Base-by-base conservation (phyloP, 2,797 vertebrate species). In the Chaunax sp. region DNA sequence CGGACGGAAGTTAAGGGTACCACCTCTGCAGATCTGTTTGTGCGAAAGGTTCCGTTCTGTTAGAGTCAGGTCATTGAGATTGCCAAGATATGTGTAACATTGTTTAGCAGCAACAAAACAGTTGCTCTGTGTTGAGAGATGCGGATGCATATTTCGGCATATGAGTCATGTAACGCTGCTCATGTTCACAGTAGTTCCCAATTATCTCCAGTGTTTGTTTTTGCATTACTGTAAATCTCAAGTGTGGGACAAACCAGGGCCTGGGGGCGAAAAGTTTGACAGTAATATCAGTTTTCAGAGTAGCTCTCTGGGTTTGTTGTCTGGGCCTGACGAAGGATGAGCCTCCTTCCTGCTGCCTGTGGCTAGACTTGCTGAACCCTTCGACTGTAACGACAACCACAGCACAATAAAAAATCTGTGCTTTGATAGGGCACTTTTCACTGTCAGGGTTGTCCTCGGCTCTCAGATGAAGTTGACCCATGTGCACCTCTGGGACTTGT, bases 391-490 rank as follows among this genome's bases (percentile, higher is more conserved):
- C 62, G 77, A 41, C 28, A 59, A 62, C 51, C 49, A 15, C 54
- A 46, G 35, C 22, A 5, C 49, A 64, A 60, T 43, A 51, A 52
- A n/a, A 50, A 66, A 50, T 63, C 59, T 64, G 40, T 1, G 45
- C 58, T 72, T 61, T 38, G 61, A 64, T 69, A 8, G 22, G 55
- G 20, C 66, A 43, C 61, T 45, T 69, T 52, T 60, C 44, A 62
- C 62, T 66, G 66, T 77, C 66, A 49, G 57, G 52, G 40, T 37
- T 75, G 65, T 76, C 59, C 57, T 51, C 23, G 6, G 23, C 54
- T 57, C 52, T 61, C 54, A 69, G 69, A 72, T 72, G 71, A 62
- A 73, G 69, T 62, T 85, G 84, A 88, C 86, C 88, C 57, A 3
- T 56, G 15, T 3, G 30, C 20, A 72, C 85, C 83, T 73, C 71